These are phyloP conservation scores for Rhodophaea formosa DNA, from an alignment of 2,888 invertebrate species.

Conservation along the genomic window DNA sequence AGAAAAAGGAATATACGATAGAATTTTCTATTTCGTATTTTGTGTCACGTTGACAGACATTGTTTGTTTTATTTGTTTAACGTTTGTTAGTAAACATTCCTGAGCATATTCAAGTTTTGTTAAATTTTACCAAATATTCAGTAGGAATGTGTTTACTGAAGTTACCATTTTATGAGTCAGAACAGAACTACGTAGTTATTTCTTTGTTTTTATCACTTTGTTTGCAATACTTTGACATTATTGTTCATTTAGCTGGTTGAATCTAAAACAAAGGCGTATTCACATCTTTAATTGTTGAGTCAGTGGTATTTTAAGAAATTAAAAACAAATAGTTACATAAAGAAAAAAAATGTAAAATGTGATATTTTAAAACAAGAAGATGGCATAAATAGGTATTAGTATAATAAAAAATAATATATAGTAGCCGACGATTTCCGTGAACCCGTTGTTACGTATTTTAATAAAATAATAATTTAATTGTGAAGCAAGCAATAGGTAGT, in stretches of 20 bases:
- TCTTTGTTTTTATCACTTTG: conserved; percentile 9
- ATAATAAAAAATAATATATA: no score
- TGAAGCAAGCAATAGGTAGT: no score
- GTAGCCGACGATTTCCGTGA: no score
- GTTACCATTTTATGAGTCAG: not conserved
- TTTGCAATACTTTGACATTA: conserved; percentile 9
- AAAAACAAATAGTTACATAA: no score
- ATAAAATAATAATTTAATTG: no score
- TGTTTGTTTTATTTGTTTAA: not conserved
- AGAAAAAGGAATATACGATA: not conserved
- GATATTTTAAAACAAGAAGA: no score
- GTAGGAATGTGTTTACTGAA: not conserved
- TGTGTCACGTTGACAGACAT: not conserved
- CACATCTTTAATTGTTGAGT: not conserved
- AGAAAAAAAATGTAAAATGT: no score
- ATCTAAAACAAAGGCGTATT: not conserved
- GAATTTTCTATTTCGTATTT: not conserved
- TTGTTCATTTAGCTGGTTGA: conserved; percentile 4
- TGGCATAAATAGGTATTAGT: not conserved
- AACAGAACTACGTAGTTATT: conserved; percentile 3
- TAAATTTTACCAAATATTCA: not conserved
- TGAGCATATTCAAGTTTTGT: not conserved
- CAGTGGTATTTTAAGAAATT: not conserved
- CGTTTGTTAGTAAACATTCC: not conserved
- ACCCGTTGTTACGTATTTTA: no score